A percentile compares a stretch with the other conserved stretches of the same genome.
These are phyloP conservation scores for Ailurus styani DNA, from an alignment of 2,113 vertebrate species.

Conservation along the genomic window DNA sequence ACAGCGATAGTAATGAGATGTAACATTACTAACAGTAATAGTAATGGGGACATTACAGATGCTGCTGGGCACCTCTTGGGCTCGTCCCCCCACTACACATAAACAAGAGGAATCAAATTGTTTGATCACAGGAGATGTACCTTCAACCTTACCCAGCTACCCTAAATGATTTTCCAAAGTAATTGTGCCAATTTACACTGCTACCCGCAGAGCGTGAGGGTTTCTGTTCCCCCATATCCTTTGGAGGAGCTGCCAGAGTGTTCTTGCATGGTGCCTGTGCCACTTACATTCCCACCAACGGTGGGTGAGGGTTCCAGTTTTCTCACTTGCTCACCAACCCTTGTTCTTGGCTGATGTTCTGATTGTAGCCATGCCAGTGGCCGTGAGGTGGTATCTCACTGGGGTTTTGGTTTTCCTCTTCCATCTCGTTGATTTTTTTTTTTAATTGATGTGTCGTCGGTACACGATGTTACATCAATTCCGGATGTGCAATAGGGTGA, in stretches of 20 bases:
- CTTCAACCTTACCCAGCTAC: neutral
- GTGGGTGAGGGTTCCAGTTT: fast-evolving
- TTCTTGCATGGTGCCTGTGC: neutral
- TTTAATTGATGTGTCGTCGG: neutral
- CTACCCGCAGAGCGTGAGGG: neutral
- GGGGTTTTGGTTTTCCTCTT: neutral
- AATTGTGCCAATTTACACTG: neutral
- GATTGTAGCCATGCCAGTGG: neutral
- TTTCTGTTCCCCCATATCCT: neutral
- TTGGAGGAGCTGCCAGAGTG: neutral
- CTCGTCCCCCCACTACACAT: neutral
- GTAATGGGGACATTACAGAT: neutral
- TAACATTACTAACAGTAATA: no score
- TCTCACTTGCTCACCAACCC: neutral
- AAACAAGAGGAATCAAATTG: neutral
- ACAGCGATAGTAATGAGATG: no score
- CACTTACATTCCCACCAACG: no score
- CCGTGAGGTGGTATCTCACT: neutral
- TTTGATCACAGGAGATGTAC: neutral
- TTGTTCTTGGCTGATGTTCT: neutral
- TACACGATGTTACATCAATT: neutral
- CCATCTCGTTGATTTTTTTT: neutral
- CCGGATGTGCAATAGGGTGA: neutral
- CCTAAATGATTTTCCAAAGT: neutral
- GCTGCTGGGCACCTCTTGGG: fast-evolving